phyloP scores from a whole-genome alignment of 2,113 vertebrate species.

The Tringa solitaria region DNA sequence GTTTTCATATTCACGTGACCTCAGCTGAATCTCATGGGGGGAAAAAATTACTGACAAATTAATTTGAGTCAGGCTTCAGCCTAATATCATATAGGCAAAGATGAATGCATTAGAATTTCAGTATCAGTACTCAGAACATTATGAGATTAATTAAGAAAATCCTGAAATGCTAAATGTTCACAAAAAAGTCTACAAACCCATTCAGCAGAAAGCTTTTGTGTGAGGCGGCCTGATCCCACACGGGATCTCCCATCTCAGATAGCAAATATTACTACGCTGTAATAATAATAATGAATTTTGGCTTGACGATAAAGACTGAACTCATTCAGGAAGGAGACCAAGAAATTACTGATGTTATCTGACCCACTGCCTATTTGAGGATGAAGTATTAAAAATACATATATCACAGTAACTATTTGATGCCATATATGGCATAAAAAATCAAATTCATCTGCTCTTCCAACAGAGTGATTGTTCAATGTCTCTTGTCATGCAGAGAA shows the following conservation, averaged over 20 bases:
- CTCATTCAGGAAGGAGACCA: not conserved
- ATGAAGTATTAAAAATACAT: not conserved
- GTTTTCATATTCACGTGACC: not conserved
- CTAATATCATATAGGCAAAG: not conserved
- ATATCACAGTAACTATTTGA: not conserved
- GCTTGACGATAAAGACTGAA: slow-evolving; percentile 7
- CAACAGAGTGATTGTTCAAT: not conserved
- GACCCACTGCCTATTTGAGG: not conserved
- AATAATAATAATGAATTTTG: slow-evolving; percentile 15
- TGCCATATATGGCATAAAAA: not conserved
- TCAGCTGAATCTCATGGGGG: not conserved
- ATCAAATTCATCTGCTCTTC: not conserved
- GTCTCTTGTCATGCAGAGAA: not conserved
- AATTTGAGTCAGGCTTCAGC: not conserved
- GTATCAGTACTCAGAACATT: not conserved
- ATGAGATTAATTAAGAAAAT: slow-evolving; percentile 28
- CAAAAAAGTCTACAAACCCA: not conserved
- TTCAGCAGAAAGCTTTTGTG: slow-evolving; percentile 12
- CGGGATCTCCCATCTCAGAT: not conserved
- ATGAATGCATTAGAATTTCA: not conserved
- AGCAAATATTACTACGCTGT: not conserved
- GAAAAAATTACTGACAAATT: slow-evolving; percentile 1
- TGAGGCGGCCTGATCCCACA: not conserved
- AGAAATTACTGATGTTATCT: slow-evolving; percentile 49
- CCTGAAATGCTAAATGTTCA: not conserved